These are phyloP conservation scores for Elaphurus davidianus DNA, from an alignment of 2,113 vertebrate species.

Conservation along the genomic window DNA sequence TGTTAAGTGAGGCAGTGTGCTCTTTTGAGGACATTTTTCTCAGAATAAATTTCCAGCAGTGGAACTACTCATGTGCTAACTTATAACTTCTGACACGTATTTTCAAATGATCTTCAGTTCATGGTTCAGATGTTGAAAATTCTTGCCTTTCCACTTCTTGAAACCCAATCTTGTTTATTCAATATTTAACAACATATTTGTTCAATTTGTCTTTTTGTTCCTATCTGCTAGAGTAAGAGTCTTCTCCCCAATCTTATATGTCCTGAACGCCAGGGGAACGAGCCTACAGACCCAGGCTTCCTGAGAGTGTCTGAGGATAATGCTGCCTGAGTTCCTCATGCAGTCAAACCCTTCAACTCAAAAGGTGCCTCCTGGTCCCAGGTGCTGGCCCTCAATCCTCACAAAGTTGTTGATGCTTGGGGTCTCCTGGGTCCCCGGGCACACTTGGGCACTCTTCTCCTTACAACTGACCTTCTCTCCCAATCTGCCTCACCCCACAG, in stretches of 20 bases:
- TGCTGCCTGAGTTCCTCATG: not conserved
- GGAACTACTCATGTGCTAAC: not conserved
- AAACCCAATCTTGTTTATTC: not conserved
- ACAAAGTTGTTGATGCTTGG: not conserved
- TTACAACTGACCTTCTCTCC: not conserved
- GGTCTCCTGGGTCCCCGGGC: fast-evolving
- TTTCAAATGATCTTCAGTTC: not conserved
- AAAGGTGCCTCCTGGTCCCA: fast-evolving
- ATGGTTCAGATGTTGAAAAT: not conserved
- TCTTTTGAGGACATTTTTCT: not conserved
- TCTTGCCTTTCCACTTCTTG: not conserved
- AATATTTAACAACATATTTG: not conserved
- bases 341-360: too few relatives aligned
- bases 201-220: not conserved
- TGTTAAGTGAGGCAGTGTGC: fast-evolving
- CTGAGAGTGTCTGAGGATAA: not conserved
- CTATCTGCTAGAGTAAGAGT: not conserved
- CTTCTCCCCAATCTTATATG: fast-evolving
- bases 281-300: not conserved
- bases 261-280: fast-evolving
- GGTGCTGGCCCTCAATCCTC: not conserved
- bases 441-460: not conserved
- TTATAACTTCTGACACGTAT: not conserved
- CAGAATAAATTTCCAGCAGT: not conserved
- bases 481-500: not conserved